A percentile compares a stretch with the other conserved stretches of the same genome.
phyloP scores from a whole-genome alignment of 23 tunicate species.

The Trididemnum clinides region DNA sequence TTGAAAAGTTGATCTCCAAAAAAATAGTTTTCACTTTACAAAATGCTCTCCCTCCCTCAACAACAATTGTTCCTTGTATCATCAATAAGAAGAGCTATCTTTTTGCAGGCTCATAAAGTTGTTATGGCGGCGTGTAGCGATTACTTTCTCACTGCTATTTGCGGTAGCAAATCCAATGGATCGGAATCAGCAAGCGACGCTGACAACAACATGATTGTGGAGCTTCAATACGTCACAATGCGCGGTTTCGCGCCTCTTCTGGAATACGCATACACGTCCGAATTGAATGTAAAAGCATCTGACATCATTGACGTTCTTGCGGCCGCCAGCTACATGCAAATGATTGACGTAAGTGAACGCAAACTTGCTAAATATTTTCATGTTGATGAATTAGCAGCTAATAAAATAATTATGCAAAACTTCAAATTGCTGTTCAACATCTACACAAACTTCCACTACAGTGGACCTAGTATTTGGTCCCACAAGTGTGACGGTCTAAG shows the following conservation, averaged over 20 bases:
- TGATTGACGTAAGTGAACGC: conserved; percentile 81
- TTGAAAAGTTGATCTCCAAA: too few relatives aligned
- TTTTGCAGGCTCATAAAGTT: conserved; percentile 81
- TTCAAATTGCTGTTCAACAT: too few relatives aligned
- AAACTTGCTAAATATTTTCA: too few relatives aligned
- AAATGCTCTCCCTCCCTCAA: neutral
- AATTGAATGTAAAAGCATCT: conserved; percentile 71
- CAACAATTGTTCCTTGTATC: too few relatives aligned
- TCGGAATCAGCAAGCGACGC: conserved; percentile 48
- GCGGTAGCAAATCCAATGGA: conserved; percentile 71
- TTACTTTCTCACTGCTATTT: conserved; percentile 81
- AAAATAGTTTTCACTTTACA: too few relatives aligned
- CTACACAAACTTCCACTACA: too few relatives aligned
- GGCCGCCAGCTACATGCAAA: conserved; percentile 95
- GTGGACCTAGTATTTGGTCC: too few relatives aligned
- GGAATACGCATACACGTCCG: conserved; percentile 94
- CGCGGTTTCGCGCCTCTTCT: conserved; percentile 90
- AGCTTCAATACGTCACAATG: conserved; percentile 82
- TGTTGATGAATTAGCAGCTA: too few relatives aligned
- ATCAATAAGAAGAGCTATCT: too few relatives aligned
- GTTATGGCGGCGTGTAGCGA: conserved; percentile 96
- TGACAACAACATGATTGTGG: conserved; percentile 78
- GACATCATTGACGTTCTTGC: conserved; percentile 94
- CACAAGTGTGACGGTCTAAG: too few relatives aligned
- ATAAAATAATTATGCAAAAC: too few relatives aligned